Conservation (phyloP, 2,113 vertebrate species). For the Sturnira hondurensis region DNA sequence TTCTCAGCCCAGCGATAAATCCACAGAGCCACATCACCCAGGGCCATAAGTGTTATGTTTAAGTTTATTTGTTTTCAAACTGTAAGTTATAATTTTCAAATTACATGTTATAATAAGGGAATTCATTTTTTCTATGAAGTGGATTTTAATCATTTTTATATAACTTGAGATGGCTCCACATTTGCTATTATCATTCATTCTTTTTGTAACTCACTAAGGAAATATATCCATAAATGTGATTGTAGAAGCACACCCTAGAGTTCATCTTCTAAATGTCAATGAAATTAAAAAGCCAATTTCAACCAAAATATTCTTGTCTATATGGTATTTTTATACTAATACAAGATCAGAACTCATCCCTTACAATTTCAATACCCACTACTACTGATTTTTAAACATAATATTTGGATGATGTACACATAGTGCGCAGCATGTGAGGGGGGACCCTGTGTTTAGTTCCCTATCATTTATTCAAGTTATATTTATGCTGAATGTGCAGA, state of each 20-base stretch:
- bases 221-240: background rate
- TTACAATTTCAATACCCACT: background rate
- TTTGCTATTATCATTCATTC: background rate
- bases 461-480: background rate
- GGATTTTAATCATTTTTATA: background rate
- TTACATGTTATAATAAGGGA: background rate
- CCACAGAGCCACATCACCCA: too few species aligned
- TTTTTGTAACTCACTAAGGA: background rate
- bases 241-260: background rate
- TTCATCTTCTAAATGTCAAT: background rate
- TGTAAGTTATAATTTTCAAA: background rate
- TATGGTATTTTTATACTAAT: background rate
- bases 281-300: background rate
- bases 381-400: background rate
- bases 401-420: background rate
- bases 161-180: background rate
- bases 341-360: background rate
- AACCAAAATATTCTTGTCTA: background rate
- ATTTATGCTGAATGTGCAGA: background rate
- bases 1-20: too few species aligned
- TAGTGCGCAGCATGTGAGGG: background rate
- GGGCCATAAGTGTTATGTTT: background rate
- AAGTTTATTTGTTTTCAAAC: background rate
- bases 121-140: background rate
- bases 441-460: background rate